Percentiles rank a stretch among this genome's conserved stretches.
phyloP scores from a whole-genome alignment of 2,888 invertebrate species.

The Hyles lineata region DNA sequence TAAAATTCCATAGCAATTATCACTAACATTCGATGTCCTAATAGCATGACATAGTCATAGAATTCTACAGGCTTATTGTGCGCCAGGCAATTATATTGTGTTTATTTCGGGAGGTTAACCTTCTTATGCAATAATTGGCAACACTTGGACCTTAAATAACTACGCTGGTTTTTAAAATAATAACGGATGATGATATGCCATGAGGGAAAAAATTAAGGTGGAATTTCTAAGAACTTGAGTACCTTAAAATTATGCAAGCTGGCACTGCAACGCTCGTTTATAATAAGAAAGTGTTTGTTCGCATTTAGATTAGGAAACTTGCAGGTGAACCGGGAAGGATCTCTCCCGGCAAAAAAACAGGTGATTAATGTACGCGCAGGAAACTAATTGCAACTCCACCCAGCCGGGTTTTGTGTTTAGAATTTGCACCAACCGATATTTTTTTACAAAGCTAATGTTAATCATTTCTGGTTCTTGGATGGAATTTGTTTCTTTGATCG shows the following conservation, averaged over 20 bases:
- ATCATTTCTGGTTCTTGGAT: neutral
- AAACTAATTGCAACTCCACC: slow-evolving; percentile 53
- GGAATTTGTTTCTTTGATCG: neutral
- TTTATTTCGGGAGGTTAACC: no score
- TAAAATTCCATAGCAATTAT: neutral
- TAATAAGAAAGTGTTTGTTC: slow-evolving; percentile 1
- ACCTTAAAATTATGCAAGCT: neutral
- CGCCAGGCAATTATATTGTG: no score
- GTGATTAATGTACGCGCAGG: slow-evolving; percentile 54
- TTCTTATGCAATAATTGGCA: no score
- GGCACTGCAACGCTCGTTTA: neutral
- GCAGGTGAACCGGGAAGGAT: slow-evolving; percentile 1
- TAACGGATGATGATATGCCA: no score
- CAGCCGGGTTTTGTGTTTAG: slow-evolving; percentile 35
- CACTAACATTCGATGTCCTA: no score
- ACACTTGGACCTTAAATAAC: no score
- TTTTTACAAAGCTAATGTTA: slow-evolving; percentile 16
- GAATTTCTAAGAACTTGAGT: no score
- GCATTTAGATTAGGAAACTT: slow-evolving; percentile 15
- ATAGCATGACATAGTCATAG: no score
- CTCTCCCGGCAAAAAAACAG: slow-evolving; percentile 39
- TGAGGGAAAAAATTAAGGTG: no score
- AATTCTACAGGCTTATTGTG: no score
- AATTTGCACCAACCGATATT: slow-evolving; percentile 6
- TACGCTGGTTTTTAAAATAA: no score